Evolutionary conservation across 2,888 invertebrate species (phyloP).

Genomic region (Diarsia brunnea): DNA sequence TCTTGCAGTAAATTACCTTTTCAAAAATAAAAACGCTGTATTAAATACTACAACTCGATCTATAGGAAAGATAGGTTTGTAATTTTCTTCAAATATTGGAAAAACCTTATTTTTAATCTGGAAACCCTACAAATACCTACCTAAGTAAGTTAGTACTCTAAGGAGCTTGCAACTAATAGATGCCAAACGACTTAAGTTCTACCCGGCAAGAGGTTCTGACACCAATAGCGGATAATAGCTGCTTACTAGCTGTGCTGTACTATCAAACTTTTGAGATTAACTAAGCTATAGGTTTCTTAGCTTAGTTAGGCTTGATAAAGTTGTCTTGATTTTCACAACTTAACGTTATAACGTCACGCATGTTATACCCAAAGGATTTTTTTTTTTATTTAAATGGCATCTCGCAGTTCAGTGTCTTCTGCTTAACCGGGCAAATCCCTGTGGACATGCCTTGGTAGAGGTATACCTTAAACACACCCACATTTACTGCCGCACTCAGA

Average conservation of each 20-base stretch:
- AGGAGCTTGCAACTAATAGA: slow-evolving; percentile 49
- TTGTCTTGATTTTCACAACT: neutral
- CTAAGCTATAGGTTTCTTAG: slow-evolving; percentile 17
- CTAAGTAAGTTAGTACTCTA: slow-evolving; percentile 40
- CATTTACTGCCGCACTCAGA: too few species aligned
- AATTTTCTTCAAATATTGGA: neutral
- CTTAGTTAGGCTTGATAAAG: too few species aligned
- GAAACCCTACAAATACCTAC: slow-evolving; percentile 2
- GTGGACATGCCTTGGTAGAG: too few species aligned
- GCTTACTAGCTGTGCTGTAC: slow-evolving; percentile 28
- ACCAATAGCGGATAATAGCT: slow-evolving; percentile 43
- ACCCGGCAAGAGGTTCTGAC: slow-evolving; percentile 43
- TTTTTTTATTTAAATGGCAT: too few species aligned
- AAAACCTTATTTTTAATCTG: neutral
- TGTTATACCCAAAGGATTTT: too few species aligned
- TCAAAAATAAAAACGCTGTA: neutral
- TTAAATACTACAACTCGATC: neutral
- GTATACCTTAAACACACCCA: too few species aligned
- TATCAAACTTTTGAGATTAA: slow-evolving; percentile 35
- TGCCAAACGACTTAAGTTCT: slow-evolving; percentile 44
- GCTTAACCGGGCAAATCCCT: too few species aligned
- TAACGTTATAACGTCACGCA: too few species aligned
- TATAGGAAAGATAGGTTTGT: too few species aligned
- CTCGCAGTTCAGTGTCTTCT: too few species aligned
- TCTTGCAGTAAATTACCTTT: neutral